Conservation (phyloP, 2,113 vertebrate species). For the Atractosteus spatula region DNA sequence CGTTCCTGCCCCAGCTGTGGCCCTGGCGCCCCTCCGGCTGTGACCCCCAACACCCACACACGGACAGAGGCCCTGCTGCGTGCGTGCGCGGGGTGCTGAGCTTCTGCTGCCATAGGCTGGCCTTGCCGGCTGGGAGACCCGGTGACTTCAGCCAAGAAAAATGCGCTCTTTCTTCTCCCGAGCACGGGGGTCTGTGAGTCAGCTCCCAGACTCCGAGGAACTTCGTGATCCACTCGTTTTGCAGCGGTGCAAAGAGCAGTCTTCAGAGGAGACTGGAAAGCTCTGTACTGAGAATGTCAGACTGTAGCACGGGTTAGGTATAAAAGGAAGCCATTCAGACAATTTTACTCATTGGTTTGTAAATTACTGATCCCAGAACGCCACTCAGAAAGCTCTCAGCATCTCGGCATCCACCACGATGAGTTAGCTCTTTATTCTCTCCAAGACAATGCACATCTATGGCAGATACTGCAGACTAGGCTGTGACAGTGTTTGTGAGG, state of each 20-base stretch:
- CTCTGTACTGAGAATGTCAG: no score
- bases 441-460: no score
- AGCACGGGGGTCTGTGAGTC: slow-evolving; percentile 25
- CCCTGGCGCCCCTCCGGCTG: slow-evolving; percentile 32
- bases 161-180: slow-evolving; percentile 37
- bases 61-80: slow-evolving; percentile 29
- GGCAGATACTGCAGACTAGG: no score
- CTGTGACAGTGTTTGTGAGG: no score
- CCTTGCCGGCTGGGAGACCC: background rate
- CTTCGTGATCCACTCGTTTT: background rate
- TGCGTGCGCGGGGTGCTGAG: slow-evolving; percentile 30
- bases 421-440: no score
- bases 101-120: slow-evolving; percentile 42
- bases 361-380: no score
- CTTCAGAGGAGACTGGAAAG: no score
- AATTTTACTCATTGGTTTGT: no score
- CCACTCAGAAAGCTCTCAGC: no score
- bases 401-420: no score
- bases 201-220: background rate
- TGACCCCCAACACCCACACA: slow-evolving; percentile 30
- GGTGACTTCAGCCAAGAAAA: slow-evolving; percentile 49
- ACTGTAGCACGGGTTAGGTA: no score
- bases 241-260: background rate
- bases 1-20: slow-evolving; percentile 24
- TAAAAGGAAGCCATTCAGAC: no score